A percentile compares a stretch with the other conserved stretches of the same genome.
Conservation (phyloP, 2,113 vertebrate genomes). For the Scatophagus argus region DNA sequence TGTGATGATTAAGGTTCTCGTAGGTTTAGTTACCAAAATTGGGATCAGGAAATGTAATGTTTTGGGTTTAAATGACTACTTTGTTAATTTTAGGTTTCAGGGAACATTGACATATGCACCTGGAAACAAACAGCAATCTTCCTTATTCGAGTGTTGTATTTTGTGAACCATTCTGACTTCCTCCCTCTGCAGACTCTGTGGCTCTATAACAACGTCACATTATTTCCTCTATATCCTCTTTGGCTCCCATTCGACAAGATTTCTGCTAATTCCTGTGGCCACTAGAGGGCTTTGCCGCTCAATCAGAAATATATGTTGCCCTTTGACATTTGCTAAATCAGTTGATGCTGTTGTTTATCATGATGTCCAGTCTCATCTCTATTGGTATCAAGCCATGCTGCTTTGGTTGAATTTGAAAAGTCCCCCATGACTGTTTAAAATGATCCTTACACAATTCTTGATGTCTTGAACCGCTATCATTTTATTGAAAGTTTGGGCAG, state of each 20-base stretch:
- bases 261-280: background rate
- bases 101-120: too few species aligned
- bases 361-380: background rate
- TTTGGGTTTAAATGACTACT: too few species aligned
- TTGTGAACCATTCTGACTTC: background rate
- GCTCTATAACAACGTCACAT: too few species aligned
- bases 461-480: background rate
- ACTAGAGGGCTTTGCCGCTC: background rate
- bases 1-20: background rate
- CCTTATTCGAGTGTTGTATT: too few species aligned
- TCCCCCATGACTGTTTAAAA: background rate
- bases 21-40: background rate
- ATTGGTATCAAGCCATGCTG: fast-evolving
- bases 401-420: background rate
- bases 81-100: too few species aligned
- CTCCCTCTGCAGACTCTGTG: background rate
- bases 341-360: background rate
- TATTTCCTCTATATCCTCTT: too few species aligned
- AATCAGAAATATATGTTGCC: background rate
- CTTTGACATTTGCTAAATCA: background rate
- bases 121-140: too few species aligned
- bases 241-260: too few species aligned
- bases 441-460: background rate
- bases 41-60: too few species aligned
- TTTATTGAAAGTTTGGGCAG: background rate